phyloP scores from a whole-genome alignment of 2,888 invertebrate species.

The Odontomyia ornata region DNA sequence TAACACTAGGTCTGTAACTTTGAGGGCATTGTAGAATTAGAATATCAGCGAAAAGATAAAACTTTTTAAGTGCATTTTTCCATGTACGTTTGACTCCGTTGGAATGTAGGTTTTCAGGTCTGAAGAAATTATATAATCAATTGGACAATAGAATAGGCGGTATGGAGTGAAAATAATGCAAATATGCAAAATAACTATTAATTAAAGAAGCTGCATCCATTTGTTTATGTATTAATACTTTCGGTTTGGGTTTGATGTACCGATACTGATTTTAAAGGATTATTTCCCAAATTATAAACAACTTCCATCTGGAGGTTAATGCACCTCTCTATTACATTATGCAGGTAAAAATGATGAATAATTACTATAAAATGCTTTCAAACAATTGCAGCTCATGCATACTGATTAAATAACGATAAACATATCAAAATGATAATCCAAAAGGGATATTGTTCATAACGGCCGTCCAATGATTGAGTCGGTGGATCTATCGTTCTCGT shows the following conservation, averaged over 20 bases:
- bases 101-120: conserved; percentile 12
- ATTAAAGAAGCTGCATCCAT: no score
- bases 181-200: no score
- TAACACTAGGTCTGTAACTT: no score
- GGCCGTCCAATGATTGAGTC: not conserved
- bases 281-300: no score
- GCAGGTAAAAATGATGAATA: not conserved
- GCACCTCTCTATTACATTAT: not conserved
- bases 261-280: no score
- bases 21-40: conserved; percentile 21
- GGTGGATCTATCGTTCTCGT: not conserved
- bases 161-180: no score
- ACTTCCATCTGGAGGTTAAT: not conserved
- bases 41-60: conserved; percentile 12
- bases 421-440: conserved; percentile 1
- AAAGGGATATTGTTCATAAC: not conserved
- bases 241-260: no score
- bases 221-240: no score
- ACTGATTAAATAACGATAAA: conserved; percentile 23
- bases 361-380: conserved; percentile 2
- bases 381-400: not conserved
- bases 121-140: not conserved
- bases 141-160: no score
- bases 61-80: conserved; percentile 21
- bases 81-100: conserved; percentile 25